phyloP scores from a whole-genome alignment of 2,888 invertebrate genomes.

The Neoscelio sp. region DNA sequence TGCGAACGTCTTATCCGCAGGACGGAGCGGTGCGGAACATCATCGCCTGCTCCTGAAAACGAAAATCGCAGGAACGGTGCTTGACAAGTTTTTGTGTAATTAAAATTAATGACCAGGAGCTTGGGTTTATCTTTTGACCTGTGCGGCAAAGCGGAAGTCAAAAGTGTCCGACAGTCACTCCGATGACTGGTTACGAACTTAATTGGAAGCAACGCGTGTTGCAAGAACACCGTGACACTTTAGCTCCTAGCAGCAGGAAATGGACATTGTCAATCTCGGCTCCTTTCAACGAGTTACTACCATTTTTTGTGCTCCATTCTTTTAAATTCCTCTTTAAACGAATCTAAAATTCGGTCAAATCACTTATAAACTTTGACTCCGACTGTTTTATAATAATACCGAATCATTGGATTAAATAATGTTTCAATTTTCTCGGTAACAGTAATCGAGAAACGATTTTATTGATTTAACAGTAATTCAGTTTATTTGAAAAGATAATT shows the following conservation, averaged over 20 bases:
- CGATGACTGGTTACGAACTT: conserved; percentile 76
- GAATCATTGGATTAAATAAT: conserved; percentile 30
- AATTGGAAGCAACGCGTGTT: conserved; percentile 78
- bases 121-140: conserved; percentile 64
- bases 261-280: conserved; percentile 59
- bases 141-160: conserved; percentile 65
- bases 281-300: conserved; percentile 47
- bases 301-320: conserved; percentile 12
- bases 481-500: conserved; percentile 50
- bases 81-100: conserved; percentile 67
- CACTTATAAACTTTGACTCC: not conserved
- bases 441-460: conserved; percentile 18
- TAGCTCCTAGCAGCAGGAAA: conserved; percentile 56
- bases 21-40: conserved; percentile 39
- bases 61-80: conserved; percentile 57
- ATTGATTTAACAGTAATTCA: conserved; percentile 38
- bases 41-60: conserved; percentile 52
- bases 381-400: not conserved
- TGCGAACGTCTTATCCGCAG: conserved; percentile 53
- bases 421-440: conserved; percentile 12
- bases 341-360: not conserved
- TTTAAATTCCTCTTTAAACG: not conserved
- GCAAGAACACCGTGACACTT: conserved; percentile 70
- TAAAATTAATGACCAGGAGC: conserved; percentile 64
- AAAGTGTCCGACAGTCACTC: conserved; percentile 62